These are phyloP conservation scores for Ormyrus pomaceus DNA, from an alignment of 2,888 invertebrate species.

Conservation along the genomic window DNA sequence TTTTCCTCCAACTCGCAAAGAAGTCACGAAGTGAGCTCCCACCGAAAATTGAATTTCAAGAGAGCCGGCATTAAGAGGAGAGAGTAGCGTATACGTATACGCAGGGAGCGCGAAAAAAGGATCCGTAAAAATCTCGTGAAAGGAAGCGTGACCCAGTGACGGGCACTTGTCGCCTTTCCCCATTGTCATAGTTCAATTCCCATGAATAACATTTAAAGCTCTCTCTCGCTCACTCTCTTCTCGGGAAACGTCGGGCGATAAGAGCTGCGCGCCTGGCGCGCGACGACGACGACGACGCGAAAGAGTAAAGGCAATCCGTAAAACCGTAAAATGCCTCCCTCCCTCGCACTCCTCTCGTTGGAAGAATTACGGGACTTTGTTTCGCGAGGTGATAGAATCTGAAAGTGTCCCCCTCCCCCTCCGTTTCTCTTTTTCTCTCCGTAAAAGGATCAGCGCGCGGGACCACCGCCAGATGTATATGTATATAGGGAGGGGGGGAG, in stretches of 20 bases:
- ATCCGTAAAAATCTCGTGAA: background rate
- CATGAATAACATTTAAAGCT: slow-evolving; percentile 50
- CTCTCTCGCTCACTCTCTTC: background rate
- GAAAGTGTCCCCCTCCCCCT: slow-evolving; percentile 47
- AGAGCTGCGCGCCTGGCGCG: slow-evolving; percentile 18
- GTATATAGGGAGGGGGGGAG: background rate
- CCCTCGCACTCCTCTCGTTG: slow-evolving; percentile 8
- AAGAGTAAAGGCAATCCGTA: slow-evolving; percentile 42
- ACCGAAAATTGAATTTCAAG: slow-evolving; percentile 19
- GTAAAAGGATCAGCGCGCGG: slow-evolving; percentile 44
- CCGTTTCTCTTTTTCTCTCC: background rate
- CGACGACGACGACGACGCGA: slow-evolving; percentile 11
- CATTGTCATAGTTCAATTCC: slow-evolving; percentile 47
- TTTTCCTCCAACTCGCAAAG: no score
- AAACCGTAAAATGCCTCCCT: slow-evolving; percentile 34
- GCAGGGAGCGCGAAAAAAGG: background rate
- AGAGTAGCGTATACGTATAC: background rate
- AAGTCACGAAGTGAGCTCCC: no score
- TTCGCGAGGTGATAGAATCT: slow-evolving; percentile 64
- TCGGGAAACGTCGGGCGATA: slow-evolving; percentile 21
- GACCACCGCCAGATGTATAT: background rate
- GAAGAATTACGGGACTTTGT: slow-evolving; percentile 63
- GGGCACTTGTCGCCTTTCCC: slow-evolving; percentile 5
- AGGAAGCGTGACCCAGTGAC: slow-evolving; percentile 19
- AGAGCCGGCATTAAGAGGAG: background rate